phyloP scores from a whole-genome alignment of 2,888 invertebrate species.

The Lithophane ornitopus region DNA sequence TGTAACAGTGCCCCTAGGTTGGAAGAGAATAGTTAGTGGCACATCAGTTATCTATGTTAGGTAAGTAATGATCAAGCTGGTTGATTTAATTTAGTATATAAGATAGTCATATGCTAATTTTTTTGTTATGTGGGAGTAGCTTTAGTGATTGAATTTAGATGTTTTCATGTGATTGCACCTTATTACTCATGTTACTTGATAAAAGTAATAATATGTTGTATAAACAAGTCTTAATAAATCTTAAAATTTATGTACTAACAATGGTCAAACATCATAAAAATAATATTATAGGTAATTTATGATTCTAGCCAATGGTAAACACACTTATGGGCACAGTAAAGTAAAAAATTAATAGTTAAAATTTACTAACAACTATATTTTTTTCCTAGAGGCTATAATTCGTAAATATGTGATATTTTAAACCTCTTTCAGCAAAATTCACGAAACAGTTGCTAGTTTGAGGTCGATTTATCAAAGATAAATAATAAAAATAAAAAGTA shows the following conservation, averaged over 20 bases:
- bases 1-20: conserved; percentile 88
- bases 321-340: not conserved
- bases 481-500: too few species aligned
- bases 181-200: not conserved
- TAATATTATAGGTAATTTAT: conserved; percentile 10
- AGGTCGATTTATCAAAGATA: too few species aligned
- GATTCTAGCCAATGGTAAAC: conserved; percentile 13
- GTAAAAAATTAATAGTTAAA: conserved; percentile 8
- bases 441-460: too few species aligned
- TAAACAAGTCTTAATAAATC: conserved; percentile 3
- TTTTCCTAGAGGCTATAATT: not conserved
- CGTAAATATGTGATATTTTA: too few species aligned
- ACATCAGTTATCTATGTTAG: conserved; percentile 86
- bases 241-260: not conserved
- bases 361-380: not conserved
- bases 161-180: conserved; percentile 5
- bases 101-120: not conserved
- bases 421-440: too few species aligned
- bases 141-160: conserved; percentile 13
- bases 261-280: conserved; percentile 20
- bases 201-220: not conserved
- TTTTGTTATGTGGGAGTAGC: conserved; percentile 4
- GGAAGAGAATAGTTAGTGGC: conserved; percentile 87
- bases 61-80: conserved; percentile 69
- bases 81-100: not conserved